Conservation (phyloP, 2,797 vertebrate species). For the Aplochiton taeniatus region DNA sequence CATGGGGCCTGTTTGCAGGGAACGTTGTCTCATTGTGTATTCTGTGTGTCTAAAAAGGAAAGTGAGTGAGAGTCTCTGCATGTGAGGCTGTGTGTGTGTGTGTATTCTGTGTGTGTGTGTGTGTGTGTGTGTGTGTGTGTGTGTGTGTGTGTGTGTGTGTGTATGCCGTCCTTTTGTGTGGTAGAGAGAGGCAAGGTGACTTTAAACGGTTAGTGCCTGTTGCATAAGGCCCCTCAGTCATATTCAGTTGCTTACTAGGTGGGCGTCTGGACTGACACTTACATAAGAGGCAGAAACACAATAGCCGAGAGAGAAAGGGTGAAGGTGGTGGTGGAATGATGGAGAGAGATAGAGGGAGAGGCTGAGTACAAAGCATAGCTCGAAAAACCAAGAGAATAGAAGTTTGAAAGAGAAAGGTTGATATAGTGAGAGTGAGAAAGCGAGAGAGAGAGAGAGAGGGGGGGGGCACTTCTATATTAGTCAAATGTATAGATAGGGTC, state of each 20-base stretch:
- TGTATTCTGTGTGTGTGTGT: conserved; percentile 4
- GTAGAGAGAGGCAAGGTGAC: conserved; percentile 42
- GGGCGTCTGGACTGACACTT: conserved; percentile 69
- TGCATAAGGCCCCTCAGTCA: conserved; percentile 67
- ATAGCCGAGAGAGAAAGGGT: conserved; percentile 6
- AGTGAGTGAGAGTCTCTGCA: background rate
- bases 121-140: conserved; percentile 6
- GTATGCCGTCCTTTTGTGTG: conserved; percentile 14
- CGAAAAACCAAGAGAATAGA: too few relatives aligned
- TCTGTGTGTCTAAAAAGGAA: background rate
- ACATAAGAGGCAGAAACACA: conserved; percentile 57
- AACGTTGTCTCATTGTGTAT: conserved; percentile 1
- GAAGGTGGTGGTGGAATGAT: background rate
- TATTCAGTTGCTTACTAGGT: conserved; percentile 67
- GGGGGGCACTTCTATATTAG: too few relatives aligned
- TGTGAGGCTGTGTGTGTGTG: conserved; percentile 1
- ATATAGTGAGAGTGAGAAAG: background rate
- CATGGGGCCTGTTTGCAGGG: conserved; percentile 10
- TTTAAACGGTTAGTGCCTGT: conserved; percentile 57
- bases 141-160: conserved; percentile 17
- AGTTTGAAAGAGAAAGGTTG: background rate
- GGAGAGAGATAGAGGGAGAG: background rate
- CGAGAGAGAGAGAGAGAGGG: conserved; percentile 2
- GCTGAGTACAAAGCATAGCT: background rate
- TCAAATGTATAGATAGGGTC: too few relatives aligned